Evolutionary conservation across 2,797 vertebrate genomes (phyloP).

Genomic region (Cryptoprocta ferox): DNA sequence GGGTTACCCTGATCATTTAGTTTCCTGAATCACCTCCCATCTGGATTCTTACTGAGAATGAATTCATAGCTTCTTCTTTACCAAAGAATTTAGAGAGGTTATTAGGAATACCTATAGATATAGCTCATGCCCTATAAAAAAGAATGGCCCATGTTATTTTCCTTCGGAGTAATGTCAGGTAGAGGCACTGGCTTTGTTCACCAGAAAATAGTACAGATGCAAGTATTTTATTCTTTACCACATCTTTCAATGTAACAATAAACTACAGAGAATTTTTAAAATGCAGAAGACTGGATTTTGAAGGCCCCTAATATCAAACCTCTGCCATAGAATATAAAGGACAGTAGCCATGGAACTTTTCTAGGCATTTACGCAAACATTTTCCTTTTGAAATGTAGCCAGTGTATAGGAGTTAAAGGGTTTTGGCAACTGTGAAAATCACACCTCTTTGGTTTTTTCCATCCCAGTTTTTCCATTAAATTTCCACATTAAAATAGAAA

Average conservation of each 20-base stretch:
- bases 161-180: not conserved
- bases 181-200: not conserved
- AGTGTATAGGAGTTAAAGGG: not conserved
- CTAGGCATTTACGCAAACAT: not conserved
- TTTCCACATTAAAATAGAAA: not conserved
- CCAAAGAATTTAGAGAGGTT: not conserved
- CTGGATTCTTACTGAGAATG: constrained; percentile 70
- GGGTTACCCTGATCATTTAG: constrained; percentile 61
- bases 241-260: not conserved
- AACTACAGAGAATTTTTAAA: not conserved
- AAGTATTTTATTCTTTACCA: not conserved
- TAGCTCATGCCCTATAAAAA: not conserved
- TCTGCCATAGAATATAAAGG: not conserved
- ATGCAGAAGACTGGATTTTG: too few species aligned
- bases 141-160: accelerated
- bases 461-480: not conserved
- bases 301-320: not conserved
- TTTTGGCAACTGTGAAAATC: not conserved
- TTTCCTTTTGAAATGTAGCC: not conserved
- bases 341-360: not conserved
- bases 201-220: not conserved
- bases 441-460: not conserved
- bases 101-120: not conserved
- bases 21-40: constrained; percentile 58
- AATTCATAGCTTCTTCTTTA: not conserved